Conservation (phyloP, 2,888 invertebrate species). For the Xestia xanthographa region DNA sequence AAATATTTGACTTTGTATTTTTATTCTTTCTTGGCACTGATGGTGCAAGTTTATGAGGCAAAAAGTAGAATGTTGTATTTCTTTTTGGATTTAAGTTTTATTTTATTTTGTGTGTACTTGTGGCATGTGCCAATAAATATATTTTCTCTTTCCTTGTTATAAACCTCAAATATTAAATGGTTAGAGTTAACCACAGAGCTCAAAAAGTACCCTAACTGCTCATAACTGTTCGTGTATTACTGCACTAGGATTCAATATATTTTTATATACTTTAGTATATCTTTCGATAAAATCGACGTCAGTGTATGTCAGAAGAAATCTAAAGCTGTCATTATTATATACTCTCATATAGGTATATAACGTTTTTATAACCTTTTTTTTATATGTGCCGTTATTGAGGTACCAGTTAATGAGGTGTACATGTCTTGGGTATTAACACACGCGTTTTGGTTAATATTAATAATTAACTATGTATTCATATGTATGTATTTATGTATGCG, state of each 20-base stretch:
- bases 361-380: conserved; percentile 12
- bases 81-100: neutral
- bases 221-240: conserved; percentile 9
- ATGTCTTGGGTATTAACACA: conserved; percentile 37
- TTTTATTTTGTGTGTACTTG: neutral
- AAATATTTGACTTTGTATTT: neutral
- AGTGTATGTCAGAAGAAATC: conserved; percentile 45
- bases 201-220: conserved; percentile 14
- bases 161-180: neutral
- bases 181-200: neutral
- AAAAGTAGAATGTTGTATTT: neutral
- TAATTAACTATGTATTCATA: conserved; percentile 28
- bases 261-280: conserved; percentile 1
- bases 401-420: conserved; percentile 43
- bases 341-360: neutral
- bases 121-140: neutral
- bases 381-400: conserved; percentile 39
- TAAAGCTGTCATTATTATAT: conserved; percentile 1
- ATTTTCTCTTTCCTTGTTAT: neutral
- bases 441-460: conserved; percentile 13
- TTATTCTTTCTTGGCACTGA: neutral
- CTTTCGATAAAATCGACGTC: conserved; percentile 50
- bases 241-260: conserved; percentile 7
- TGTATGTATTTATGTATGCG: conserved; percentile 61
- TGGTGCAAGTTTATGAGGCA: neutral